These are phyloP conservation scores for Tetragonula carbonaria DNA, from an alignment of 2,888 invertebrate species.

Conservation along the genomic window DNA sequence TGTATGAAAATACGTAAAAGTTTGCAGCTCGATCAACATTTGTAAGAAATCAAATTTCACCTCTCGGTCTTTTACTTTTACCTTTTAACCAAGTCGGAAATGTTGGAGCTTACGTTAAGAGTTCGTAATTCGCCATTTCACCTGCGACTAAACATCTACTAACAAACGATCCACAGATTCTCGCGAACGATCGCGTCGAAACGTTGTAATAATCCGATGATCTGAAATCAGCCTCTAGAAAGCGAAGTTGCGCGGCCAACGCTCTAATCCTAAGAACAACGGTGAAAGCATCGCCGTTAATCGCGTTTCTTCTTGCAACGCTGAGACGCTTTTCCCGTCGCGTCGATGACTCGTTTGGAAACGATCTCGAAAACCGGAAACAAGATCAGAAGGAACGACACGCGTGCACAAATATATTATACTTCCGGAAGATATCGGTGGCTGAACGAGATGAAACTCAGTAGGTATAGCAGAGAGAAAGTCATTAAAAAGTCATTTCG, in stretches of 20 bases:
- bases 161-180: constrained; percentile 21
- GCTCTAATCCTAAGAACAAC: constrained; percentile 57
- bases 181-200: neutral
- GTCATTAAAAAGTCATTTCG: too few species aligned
- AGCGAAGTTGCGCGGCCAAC: constrained; percentile 65
- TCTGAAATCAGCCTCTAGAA: constrained; percentile 62
- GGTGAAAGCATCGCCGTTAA: constrained; percentile 65
- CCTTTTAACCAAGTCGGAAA: too few species aligned
- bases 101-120: too few species aligned
- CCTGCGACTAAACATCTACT: too few species aligned
- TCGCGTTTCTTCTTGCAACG: constrained; percentile 43
- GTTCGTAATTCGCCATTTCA: too few species aligned
- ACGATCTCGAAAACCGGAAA: neutral
- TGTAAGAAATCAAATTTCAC: too few species aligned
- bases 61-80: too few species aligned
- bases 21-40: too few species aligned
- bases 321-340: neutral
- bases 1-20: too few species aligned
- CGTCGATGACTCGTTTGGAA: neutral
- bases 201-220: neutral
- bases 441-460: accelerated
- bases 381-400: neutral
- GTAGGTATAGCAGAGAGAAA: too few species aligned
- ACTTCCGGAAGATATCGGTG: neutral
- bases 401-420: neutral